Base-by-base conservation (phyloP, 2,113 vertebrate species). In the Panthera uncia region DNA sequence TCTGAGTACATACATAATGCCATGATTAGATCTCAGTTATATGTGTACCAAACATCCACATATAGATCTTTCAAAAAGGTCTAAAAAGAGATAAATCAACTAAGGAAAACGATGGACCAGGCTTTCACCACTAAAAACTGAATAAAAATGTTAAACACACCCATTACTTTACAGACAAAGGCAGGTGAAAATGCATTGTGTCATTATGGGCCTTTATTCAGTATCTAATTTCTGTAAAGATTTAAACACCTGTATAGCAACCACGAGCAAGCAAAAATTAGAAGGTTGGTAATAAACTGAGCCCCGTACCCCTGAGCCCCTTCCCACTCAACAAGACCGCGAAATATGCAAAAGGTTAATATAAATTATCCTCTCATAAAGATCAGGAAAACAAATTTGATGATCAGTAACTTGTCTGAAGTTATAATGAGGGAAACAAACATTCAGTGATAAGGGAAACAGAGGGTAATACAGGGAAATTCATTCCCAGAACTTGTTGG, bases 61-160 rank as follows among this genome's bases (percentile, higher is more conserved):
- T 25, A 61, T 15, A 66, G 41, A 74, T 89, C 76, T 95, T 97
- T 55, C 25, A 3, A 61, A 61, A 61, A 8, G 38, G 80, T 93
- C 65, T 38, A 84, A 7, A 63, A 57, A 87, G 66, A 95, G 3
- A 78, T 38, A 91, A 89, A 65, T 55, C 63, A 89, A 81, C 31
- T 66, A 89, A 45, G 81, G 41, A 84, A 91, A 96, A 74, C 33
- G n/a, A 86, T 52, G 69, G 33, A 65, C 52, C 45, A 83, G 68
- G 48, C 61, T 36, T 3, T 86, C 45, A 31, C n/a, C 29, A 36
- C 23, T n/a, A 61, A 33, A 74, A 81, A 73, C 7, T 41, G 27
- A 95, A 85, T 69, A 80, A 91, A 96, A 94, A 83, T 83, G 36
- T 87, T 79, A 82, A 73, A 29, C 18, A 83, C 41, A 41, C 25